These are phyloP conservation scores for Panulirus ornatus DNA, from an alignment of 1,140 invertebrate genomes.

Conservation along the genomic window DNA sequence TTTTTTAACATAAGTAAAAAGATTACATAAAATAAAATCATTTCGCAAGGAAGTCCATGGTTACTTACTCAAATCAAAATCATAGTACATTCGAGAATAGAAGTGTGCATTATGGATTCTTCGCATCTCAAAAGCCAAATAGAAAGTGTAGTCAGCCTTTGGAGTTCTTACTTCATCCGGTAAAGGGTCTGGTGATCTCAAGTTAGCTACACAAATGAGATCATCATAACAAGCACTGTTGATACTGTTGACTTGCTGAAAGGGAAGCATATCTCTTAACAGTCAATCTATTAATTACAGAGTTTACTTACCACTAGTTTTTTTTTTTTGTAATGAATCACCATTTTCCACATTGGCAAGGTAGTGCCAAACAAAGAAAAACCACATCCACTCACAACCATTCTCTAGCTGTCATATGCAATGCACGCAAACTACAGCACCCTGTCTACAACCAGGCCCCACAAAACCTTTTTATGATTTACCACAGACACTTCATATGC, in stretches of 20 bases:
- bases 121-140: slow-evolving; percentile 91
- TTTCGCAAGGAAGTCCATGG: too few species aligned
- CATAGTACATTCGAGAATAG: slow-evolving; percentile 83
- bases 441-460: too few species aligned
- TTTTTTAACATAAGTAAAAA: too few species aligned
- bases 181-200: slow-evolving; percentile 33
- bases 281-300: not conserved
- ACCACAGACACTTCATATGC: too few species aligned
- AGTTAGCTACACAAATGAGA: slow-evolving; percentile 19
- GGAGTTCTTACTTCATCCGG: not conserved
- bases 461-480: too few species aligned
- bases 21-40: too few species aligned
- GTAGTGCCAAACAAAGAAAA: too few species aligned
- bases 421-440: too few species aligned
- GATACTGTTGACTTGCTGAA: slow-evolving; percentile 64
- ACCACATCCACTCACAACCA: too few species aligned
- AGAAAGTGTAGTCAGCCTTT: slow-evolving; percentile 85
- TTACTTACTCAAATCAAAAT: slow-evolving; percentile 43
- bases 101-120: slow-evolving; percentile 88
- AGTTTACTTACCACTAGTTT: not conserved
- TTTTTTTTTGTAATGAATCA: too few species aligned
- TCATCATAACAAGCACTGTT: slow-evolving; percentile 57
- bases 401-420: too few species aligned
- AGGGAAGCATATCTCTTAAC: not conserved
- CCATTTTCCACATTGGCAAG: too few species aligned